Conservation (phyloP, 1,140 invertebrate genomes). For the Drosophila ficusphila region DNA sequence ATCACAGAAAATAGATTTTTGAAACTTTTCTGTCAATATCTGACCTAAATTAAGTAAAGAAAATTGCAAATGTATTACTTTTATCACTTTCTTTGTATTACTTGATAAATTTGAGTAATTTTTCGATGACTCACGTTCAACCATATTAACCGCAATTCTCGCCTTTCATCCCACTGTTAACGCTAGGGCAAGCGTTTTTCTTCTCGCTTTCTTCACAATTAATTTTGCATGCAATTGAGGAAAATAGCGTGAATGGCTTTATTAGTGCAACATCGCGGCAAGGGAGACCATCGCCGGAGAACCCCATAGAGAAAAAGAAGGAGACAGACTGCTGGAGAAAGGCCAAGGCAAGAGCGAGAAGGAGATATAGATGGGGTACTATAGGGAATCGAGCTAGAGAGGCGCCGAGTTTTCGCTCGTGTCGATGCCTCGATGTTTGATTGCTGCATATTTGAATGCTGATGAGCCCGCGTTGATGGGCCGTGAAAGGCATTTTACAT, state of each 20-base stretch:
- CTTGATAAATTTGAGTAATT: too few species aligned
- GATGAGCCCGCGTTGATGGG: slow-evolving; percentile 65
- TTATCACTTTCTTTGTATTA: too few species aligned
- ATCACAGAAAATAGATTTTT: not conserved
- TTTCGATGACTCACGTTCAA: too few species aligned
- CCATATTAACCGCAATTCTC: not conserved
- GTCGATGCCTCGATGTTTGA: slow-evolving; percentile 52
- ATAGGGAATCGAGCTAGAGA: not conserved
- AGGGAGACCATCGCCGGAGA: not conserved
- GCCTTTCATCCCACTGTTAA: slow-evolving; percentile 31
- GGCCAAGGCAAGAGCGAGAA: not conserved
- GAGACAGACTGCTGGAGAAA: not conserved
- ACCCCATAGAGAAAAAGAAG: not conserved
- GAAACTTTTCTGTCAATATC: too few species aligned
- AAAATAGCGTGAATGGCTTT: slow-evolving; percentile 54
- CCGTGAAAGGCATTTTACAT: slow-evolving; percentile 76
- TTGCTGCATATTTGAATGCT: slow-evolving; percentile 74
- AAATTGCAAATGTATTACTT: too few species aligned
- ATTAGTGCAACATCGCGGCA: slow-evolving; percentile 39
- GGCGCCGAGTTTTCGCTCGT: slow-evolving; percentile 21
- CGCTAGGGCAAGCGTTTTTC: slow-evolving; percentile 28
- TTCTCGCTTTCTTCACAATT: slow-evolving; percentile 36
- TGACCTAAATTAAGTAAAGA: too few species aligned
- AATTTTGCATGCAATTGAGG: slow-evolving; percentile 39
- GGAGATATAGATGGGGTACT: not conserved